Evolutionary conservation across 2,888 invertebrate genomes (phyloP).

Genomic region (Pogonocherus hispidulus): DNA sequence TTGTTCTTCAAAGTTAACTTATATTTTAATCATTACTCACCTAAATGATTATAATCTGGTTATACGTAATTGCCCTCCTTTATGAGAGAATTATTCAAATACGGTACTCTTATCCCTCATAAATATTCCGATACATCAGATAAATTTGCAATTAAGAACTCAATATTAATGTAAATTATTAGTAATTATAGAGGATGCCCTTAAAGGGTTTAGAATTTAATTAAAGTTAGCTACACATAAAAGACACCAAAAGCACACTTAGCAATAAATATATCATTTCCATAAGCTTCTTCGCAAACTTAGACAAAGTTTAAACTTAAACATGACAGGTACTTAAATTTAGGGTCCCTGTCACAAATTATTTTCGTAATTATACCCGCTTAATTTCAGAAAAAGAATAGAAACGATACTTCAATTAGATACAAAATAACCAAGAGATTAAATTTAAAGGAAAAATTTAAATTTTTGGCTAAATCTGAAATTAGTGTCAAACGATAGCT

Average conservation of each 20-base stretch:
- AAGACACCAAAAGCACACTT: constrained; percentile 47
- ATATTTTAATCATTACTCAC: not conserved
- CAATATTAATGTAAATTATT: constrained; percentile 42
- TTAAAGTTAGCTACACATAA: constrained; percentile 46
- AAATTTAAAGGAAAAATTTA: no score
- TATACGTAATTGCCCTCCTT: constrained; percentile 33
- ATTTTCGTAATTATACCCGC: constrained; percentile 27
- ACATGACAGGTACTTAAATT: constrained; percentile 36
- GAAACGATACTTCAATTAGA: not conserved
- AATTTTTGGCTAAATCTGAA: no score
- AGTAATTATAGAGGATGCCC: constrained; percentile 37
- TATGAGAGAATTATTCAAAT: constrained; percentile 46
- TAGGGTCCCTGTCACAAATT: constrained; percentile 28
- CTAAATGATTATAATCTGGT: not conserved
- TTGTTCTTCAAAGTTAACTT: not conserved
- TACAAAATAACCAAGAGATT: no score
- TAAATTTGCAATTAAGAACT: constrained; percentile 44
- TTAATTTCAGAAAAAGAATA: not conserved
- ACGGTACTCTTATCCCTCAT: constrained; percentile 36
- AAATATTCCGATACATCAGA: constrained; percentile 45
- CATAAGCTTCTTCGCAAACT: constrained; percentile 49
- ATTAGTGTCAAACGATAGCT: no score
- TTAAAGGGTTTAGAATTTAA: constrained; percentile 46
- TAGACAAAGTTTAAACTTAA: constrained; percentile 43
- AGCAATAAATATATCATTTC: constrained; percentile 53